These are phyloP conservation scores for Schizopygopsis malacanthus DNA, from an alignment of 2,797 vertebrate genomes.

Conservation along the genomic window DNA sequence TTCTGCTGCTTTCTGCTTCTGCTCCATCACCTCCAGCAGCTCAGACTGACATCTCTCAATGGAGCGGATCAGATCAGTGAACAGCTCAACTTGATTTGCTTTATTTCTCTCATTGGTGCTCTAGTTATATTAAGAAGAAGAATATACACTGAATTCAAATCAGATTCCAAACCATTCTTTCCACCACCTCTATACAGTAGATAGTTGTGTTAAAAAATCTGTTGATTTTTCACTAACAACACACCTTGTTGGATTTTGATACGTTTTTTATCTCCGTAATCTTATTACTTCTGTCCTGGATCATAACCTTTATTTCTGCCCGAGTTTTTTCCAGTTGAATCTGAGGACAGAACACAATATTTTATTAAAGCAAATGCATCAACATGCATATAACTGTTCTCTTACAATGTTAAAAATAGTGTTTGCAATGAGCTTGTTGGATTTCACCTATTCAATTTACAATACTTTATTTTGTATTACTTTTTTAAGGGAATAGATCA, in stretches of 20 bases:
- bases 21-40: constrained; percentile 28
- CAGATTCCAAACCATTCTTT: neutral
- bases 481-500: neutral
- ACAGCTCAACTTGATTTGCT: constrained; percentile 12
- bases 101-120: constrained; percentile 14
- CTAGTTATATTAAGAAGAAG: constrained; percentile 6
- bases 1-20: constrained; percentile 41
- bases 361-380: neutral
- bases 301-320: constrained; percentile 13
- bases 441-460: neutral
- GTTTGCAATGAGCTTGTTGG: neutral
- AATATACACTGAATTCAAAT: neutral
- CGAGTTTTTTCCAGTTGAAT: constrained; percentile 27
- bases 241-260: constrained; percentile 12
- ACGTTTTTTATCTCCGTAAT: neutral
- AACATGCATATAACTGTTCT: neutral
- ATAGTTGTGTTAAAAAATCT: neutral
- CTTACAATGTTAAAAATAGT: neutral
- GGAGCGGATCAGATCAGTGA: neutral
- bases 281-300: constrained; percentile 35
- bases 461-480: neutral
- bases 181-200: neutral
- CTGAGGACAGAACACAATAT: constrained; percentile 18
- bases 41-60: constrained; percentile 34
- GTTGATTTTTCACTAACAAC: neutral